phyloP scores from a whole-genome alignment of 1,140 invertebrate species.

The Galendromus occidentalis region DNA sequence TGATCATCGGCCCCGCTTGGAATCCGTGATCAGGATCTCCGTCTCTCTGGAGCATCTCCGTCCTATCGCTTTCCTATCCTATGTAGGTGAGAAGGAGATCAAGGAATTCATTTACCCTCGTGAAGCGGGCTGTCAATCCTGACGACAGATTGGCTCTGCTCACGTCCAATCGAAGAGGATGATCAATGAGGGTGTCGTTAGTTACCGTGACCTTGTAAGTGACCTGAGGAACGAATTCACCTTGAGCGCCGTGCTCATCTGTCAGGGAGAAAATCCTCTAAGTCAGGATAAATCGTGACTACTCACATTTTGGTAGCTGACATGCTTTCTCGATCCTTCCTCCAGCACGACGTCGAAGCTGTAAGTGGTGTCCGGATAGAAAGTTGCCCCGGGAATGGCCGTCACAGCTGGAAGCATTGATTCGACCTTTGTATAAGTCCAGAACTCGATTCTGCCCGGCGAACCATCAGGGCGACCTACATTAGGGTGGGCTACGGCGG shows the following conservation, averaged over 20 bases:
- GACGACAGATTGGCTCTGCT: not conserved
- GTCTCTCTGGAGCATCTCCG: too few species aligned
- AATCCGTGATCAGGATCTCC: too few species aligned
- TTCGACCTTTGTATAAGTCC: not conserved
- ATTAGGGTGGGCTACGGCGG: too few species aligned
- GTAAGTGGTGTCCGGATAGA: not conserved
- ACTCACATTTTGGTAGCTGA: not conserved
- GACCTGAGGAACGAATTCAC: not conserved
- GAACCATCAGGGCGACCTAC: too few species aligned
- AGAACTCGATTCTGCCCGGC: too few species aligned
- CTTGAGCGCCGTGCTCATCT: too few species aligned
- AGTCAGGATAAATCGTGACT: too few species aligned
- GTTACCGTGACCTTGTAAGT: not conserved
- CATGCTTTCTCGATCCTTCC: not conserved
- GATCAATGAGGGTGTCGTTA: not conserved
- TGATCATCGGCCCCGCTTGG: too few species aligned
- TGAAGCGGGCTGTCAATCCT: not conserved
- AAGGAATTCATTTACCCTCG: too few species aligned
- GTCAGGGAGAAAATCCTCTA: too few species aligned
- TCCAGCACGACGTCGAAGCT: not conserved
- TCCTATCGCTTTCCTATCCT: too few species aligned
- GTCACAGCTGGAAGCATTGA: not conserved
- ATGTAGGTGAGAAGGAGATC: too few species aligned
- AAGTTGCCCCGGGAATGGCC: not conserved
- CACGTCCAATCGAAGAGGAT: not conserved